Conservation (phyloP, 2,797 vertebrate species). For the Rhabdomys pumilio region DNA sequence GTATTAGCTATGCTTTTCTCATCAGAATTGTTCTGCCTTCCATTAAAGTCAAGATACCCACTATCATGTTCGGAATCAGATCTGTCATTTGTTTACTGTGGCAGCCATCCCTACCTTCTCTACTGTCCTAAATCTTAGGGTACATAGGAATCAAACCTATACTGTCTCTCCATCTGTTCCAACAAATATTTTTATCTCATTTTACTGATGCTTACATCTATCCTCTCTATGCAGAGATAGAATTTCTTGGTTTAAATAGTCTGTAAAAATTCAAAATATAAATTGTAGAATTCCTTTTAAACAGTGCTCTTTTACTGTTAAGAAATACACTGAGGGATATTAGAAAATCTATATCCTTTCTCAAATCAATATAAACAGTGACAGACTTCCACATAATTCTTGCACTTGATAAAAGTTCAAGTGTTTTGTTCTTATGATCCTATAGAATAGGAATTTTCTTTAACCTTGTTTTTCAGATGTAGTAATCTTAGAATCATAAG, state of each 20-base stretch:
- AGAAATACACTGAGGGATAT: not conserved
- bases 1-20: not conserved
- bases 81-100: not conserved
- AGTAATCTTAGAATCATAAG: not conserved
- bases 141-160: slow-evolving; percentile 2
- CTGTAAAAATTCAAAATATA: not conserved
- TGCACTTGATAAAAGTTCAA: not conserved
- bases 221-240: not conserved
- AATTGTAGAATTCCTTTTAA: slow-evolving; percentile 12
- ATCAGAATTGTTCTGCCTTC: not conserved
- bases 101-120: not conserved
- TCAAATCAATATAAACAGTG: not conserved
- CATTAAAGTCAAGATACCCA: not conserved
- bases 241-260: not conserved
- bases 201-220: not conserved
- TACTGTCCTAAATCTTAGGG: not conserved
- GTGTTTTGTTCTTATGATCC: not conserved
- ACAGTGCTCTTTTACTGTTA: not conserved
- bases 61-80: not conserved
- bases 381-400: not conserved
- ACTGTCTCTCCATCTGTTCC: not conserved
- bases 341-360: not conserved
- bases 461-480: not conserved
- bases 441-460: not conserved
- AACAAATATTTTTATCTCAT: not conserved